Percentiles rank a stretch among this genome's conserved stretches.
phyloP scores from a whole-genome alignment of 2,888 invertebrate genomes.

The Escarpia spicata region DNA sequence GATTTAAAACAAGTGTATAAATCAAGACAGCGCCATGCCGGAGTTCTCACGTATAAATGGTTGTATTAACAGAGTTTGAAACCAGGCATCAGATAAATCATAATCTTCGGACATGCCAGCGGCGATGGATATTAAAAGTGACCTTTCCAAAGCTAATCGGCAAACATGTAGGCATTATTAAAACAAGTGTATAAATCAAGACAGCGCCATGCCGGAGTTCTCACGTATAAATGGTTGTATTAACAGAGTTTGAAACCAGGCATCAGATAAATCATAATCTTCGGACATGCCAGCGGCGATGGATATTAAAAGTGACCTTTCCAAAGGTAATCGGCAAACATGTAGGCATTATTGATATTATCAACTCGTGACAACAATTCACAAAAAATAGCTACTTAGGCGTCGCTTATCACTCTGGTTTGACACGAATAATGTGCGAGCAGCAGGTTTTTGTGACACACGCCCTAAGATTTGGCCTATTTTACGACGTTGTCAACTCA shows the following conservation, averaged over 20 bases:
- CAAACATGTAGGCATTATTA: neutral
- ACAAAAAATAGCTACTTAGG: neutral
- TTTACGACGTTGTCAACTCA: neutral
- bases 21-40: neutral
- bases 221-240: neutral
- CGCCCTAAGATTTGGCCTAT: neutral
- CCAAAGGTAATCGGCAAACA: neutral
- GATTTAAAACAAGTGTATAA: neutral
- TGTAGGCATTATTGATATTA: neutral
- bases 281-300: neutral
- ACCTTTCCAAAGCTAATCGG: neutral
- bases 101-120: neutral
- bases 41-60: neutral
- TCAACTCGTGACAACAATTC: neutral
- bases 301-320: neutral
- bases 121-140: neutral
- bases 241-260: neutral
- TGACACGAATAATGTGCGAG: neutral
- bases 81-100: neutral
- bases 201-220: neutral
- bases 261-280: neutral
- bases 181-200: neutral
- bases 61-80: no score
- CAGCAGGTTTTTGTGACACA: neutral
- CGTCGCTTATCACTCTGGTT: neutral